Conservation (phyloP, 2,888 invertebrate species). For the Didymodactylos carnosus region DNA sequence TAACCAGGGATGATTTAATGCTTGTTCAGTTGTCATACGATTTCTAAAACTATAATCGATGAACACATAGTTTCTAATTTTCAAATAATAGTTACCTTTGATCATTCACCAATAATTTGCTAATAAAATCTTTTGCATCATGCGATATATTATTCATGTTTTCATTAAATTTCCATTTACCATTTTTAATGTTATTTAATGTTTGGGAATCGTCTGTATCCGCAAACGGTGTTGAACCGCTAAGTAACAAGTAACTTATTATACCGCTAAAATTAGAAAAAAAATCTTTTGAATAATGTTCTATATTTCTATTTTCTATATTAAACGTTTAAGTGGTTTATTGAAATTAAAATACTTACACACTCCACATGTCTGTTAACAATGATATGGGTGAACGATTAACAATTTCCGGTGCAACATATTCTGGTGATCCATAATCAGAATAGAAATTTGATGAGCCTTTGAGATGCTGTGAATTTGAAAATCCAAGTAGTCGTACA, state of each 20-base stretch:
- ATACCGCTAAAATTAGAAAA: slow-evolving; percentile 17
- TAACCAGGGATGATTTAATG: slow-evolving; percentile 13
- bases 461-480: background rate
- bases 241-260: background rate
- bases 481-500: background rate
- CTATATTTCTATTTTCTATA: no score
- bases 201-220: slow-evolving; percentile 62
- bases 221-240: slow-evolving; percentile 78
- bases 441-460: slow-evolving; percentile 1
- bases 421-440: slow-evolving; percentile 48
- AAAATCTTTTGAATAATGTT: background rate
- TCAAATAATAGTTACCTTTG: no score
- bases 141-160: slow-evolving; percentile 16
- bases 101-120: background rate
- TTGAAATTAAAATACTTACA: background rate
- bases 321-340: no score
- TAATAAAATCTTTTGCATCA: slow-evolving; percentile 14
- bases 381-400: slow-evolving; percentile 60
- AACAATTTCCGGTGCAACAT: slow-evolving; percentile 68
- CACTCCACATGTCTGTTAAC: slow-evolving; percentile 78
- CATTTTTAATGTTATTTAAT: slow-evolving; percentile 42
- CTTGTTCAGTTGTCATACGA: slow-evolving; percentile 2
- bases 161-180: slow-evolving; percentile 34
- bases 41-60: no score
- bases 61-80: no score